These are phyloP conservation scores for Galaxias olidus DNA, from an alignment of 2,797 vertebrate species.

Conservation along the genomic window DNA sequence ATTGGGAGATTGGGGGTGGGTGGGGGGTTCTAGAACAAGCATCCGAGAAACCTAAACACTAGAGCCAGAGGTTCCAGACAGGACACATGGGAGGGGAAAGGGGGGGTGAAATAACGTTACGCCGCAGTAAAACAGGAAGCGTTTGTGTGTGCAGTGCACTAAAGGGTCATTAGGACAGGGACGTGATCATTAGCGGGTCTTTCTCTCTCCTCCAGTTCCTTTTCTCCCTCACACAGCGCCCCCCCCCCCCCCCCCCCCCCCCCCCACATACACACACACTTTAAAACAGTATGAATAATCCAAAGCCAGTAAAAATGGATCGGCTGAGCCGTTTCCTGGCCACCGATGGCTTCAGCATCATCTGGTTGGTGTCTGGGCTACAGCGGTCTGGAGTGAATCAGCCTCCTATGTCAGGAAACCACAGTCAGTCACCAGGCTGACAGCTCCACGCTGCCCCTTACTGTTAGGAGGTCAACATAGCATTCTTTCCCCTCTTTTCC, in stretches of 20 bases:
- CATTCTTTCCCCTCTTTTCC: background rate
- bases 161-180: conserved; percentile 11
- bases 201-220: background rate
- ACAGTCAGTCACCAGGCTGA: too few relatives aligned
- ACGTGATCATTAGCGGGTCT: conserved; percentile 2
- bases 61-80: conserved; percentile 6
- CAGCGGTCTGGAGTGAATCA: background rate
- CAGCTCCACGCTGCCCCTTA: background rate
- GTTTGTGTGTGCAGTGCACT: conserved; percentile 12
- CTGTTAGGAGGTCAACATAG: background rate
- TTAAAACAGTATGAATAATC: conserved; percentile 15
- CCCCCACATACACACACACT: background rate
- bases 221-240: too few relatives aligned
- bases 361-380: background rate
- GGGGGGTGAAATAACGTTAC: conserved; percentile 17
- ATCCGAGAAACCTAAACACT: conserved; percentile 13
- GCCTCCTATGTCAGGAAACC: background rate
- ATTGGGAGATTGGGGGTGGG: background rate
- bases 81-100: conserved; percentile 20
- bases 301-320: conserved; percentile 4
- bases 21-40: conserved; percentile 2
- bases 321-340: conserved; percentile 11
- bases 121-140: conserved; percentile 15
- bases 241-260: background rate
- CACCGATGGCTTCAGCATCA: background rate